Conservation (phyloP, 2,797 vertebrate genomes). For the Gymnoscopelus braueri region DNA sequence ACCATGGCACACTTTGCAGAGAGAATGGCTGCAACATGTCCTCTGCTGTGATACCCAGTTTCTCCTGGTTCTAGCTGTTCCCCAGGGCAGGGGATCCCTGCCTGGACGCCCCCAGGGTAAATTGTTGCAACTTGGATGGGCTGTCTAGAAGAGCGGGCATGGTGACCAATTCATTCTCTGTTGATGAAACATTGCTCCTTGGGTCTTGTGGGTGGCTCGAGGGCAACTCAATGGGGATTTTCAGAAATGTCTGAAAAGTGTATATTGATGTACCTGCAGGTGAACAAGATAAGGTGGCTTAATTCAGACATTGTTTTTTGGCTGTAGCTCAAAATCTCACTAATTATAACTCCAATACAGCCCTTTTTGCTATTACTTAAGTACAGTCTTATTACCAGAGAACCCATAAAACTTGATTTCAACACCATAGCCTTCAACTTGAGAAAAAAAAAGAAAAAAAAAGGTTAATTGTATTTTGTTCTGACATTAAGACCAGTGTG, state of each 20-base stretch:
- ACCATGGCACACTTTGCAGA: conserved; percentile 83
- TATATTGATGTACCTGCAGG: conserved; percentile 41
- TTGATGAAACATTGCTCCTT: conserved; percentile 55
- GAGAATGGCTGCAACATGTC: conserved; percentile 84
- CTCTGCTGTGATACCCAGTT: conserved; percentile 53
- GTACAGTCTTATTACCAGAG: background rate
- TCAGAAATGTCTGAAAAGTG: background rate
- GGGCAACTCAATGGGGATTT: conserved; percentile 38
- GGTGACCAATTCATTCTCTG: conserved; percentile 1
- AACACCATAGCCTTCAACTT: too few species aligned
- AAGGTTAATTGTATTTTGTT: too few species aligned
- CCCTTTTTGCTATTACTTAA: conserved; percentile 8
- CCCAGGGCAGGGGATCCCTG: conserved; percentile 36
- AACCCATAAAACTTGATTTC: too few species aligned
- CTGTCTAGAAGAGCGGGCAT: conserved; percentile 18
- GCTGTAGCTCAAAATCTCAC: background rate
- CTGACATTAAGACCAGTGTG: too few species aligned
- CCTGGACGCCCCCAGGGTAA: conserved; percentile 29
- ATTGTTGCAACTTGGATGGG: conserved; percentile 35
- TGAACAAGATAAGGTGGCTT: conserved; percentile 15
- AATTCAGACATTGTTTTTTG: conserved; percentile 7
- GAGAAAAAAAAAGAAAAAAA: too few species aligned
- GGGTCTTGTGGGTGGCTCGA: conserved; percentile 75
- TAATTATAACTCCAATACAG: background rate
- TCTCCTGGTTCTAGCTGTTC: conserved; percentile 11